Base-by-base conservation (phyloP, 2,113 vertebrate species). In the Amblyopsis rosae region DNA sequence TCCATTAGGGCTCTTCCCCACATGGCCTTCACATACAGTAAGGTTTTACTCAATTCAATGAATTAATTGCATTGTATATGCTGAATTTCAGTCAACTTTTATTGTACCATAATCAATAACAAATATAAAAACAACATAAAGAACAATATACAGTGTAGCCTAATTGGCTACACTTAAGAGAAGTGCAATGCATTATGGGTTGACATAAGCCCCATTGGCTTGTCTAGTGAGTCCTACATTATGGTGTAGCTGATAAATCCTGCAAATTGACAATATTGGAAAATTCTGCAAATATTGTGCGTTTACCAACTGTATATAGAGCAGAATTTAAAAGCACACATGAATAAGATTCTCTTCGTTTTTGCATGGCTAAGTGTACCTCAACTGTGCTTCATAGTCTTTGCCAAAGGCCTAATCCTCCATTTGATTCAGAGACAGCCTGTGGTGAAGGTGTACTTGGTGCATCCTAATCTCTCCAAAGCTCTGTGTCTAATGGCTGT, bases 401-500 rank as follows among this genome's bases (percentile, higher is more conserved):
- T 71, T 85, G 77, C 79, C 75, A 83, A 71, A 82, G 54, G 70
- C 65, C 75, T 87, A 84, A 89, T 90, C 86, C 74, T 79, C n/a
- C 12, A 74, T 86, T 85, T 85, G 85, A 82, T 89, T 80, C 82
- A 73, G 69, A 83, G 74, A 59, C 83, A 70, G 83, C 82, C 78
- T 76, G 82, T 86, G 86, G 77, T 83, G 88, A 58, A 75, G 68
- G 69, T 84, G 78, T 86, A 66, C 76, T 79, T 80, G 86, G 86
- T 81, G 75, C 71, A 73, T 86, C 76, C 69, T 89, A 89, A 89
- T 87, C 88, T 86, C 79, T 78, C 72, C 79, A 86, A 87, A 91
- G 90, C 85, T 85, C 84, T 91, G 87, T 90, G 84, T 88, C 90
- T 73, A 90, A 90, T 89, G 90, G 86, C 83, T 79, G 85, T 81